Conservation (phyloP, 2,113 vertebrate genomes). For the Oncorhynchus tshawytscha region DNA sequence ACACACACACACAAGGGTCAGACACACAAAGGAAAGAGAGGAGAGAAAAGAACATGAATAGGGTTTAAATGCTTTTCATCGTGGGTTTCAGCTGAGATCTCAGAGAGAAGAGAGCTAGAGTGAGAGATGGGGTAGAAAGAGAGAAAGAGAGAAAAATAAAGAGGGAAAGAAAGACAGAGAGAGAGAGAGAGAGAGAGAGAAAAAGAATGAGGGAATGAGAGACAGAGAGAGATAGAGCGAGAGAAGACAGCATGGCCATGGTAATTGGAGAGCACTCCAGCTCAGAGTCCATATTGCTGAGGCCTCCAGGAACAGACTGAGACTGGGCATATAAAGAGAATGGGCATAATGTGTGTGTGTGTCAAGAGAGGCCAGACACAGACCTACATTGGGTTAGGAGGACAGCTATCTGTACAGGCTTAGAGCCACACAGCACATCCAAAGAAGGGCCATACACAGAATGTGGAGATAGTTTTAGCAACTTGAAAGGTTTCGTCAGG, state of each 20-base stretch:
- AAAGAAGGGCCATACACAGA: background rate
- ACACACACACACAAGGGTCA: background rate
- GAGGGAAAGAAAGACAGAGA: background rate
- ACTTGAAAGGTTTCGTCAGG: background rate
- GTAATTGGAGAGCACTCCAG: slow-evolving; percentile 3
- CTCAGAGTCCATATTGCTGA: background rate
- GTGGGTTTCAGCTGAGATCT: slow-evolving; percentile 33
- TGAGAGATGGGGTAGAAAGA: background rate
- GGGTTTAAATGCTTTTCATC: slow-evolving; percentile 18
- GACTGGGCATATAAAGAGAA: background rate
- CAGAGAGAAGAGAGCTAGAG: background rate
- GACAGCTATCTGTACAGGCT: background rate
- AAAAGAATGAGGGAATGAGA: background rate
- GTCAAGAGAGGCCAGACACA: background rate
- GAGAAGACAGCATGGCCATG: background rate
- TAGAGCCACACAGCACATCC: background rate
- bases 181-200: background rate
- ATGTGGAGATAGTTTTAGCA: background rate
- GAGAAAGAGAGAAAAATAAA: background rate
- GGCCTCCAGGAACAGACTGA: background rate
- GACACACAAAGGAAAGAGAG: no score
- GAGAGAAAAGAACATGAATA: slow-evolving; percentile 49
- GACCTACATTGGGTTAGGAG: no score
- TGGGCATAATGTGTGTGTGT: background rate
- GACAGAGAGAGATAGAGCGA: background rate